Conservation (phyloP, 2,113 vertebrate species). For the Girardinichthys multiradiatus region DNA sequence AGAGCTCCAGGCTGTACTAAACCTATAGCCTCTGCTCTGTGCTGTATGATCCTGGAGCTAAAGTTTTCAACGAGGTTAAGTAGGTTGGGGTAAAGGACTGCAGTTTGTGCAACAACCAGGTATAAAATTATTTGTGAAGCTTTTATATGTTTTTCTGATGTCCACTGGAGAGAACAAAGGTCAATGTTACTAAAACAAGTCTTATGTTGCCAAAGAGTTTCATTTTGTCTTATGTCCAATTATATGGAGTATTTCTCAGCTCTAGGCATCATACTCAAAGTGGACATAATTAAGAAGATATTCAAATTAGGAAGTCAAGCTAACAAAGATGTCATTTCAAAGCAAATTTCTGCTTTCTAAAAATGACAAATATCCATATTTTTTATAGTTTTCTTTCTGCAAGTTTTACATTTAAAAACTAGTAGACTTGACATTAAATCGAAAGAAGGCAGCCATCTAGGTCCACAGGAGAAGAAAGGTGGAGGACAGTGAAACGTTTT, state of each 20-base stretch:
- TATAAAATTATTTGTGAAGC: conserved; percentile 13
- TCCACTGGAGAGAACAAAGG: not conserved
- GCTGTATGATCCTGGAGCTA: conserved; percentile 35
- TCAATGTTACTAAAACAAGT: not conserved
- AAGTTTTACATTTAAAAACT: no score
- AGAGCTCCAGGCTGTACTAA: conserved; percentile 67
- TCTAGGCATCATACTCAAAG: not conserved
- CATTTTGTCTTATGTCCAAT: not conserved
- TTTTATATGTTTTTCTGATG: not conserved
- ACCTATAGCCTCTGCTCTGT: conserved; percentile 47
- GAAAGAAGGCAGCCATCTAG: no score
- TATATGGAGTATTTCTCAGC: not conserved
- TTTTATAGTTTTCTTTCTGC: no score
- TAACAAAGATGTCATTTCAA: no score
- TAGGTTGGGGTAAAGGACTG: conserved; percentile 20
- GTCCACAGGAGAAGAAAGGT: no score
- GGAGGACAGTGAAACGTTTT: no score
- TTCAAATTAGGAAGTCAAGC: not conserved
- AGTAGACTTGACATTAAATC: no score
- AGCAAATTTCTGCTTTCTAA: no score
- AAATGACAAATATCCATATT: no score
- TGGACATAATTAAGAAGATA: no score
- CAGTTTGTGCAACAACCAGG: conserved; percentile 25
- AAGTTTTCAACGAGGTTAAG: conserved; percentile 65
- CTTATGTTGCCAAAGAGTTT: not conserved